phyloP scores from a whole-genome alignment of 1,140 invertebrate genomes.

The Leptestheria dahalacensis region DNA sequence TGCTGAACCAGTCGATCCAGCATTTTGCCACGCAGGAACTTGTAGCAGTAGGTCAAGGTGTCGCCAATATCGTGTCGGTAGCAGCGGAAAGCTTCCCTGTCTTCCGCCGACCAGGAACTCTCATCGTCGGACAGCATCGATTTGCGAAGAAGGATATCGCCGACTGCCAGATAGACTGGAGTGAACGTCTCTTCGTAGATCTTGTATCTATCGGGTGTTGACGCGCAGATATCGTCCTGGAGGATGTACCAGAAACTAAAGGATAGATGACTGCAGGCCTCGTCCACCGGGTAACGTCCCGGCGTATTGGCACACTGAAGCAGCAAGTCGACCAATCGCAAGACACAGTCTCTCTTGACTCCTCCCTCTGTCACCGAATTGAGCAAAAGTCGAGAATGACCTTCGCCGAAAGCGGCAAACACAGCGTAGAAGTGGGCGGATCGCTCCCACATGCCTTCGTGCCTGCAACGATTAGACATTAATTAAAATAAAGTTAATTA shows the following conservation, averaged over 20 bases:
- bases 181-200: conserved; percentile 35
- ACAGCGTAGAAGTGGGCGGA: conserved; percentile 41
- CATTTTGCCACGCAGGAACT: conserved; percentile 51
- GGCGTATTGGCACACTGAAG: conserved; percentile 59
- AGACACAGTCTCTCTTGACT: conserved; percentile 26
- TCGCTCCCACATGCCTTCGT: conserved; percentile 28
- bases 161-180: conserved; percentile 47
- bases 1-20: conserved; percentile 44
- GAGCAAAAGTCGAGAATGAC: conserved; percentile 44
- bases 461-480: conserved; percentile 4
- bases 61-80: conserved; percentile 47
- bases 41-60: conserved; percentile 58
- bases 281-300: conserved; percentile 68
- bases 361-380: conserved; percentile 30
- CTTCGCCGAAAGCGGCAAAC: conserved; percentile 45
- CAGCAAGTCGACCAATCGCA: conserved; percentile 41
- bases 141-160: conserved; percentile 46
- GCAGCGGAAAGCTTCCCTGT: conserved; percentile 70
- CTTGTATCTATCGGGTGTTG: conserved; percentile 34
- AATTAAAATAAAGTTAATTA: not conserved
- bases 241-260: conserved; percentile 62
- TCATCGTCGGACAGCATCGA: conserved; percentile 38
- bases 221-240: conserved; percentile 43
- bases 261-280: conserved; percentile 62
- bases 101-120: conserved; percentile 44